phyloP scores from a whole-genome alignment of 2,797 vertebrate species.

The Coregonus sp. region DNA sequence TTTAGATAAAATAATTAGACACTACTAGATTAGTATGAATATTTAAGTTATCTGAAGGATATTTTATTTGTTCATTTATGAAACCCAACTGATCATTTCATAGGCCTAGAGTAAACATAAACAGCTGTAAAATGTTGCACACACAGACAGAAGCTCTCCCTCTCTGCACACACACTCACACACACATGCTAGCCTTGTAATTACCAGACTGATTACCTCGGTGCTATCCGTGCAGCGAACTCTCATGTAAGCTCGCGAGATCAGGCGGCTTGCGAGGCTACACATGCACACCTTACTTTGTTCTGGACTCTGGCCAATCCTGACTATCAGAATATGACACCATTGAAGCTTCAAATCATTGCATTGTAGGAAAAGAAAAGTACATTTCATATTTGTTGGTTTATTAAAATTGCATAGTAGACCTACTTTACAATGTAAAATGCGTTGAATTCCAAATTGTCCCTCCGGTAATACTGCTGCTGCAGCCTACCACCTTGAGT shows the following conservation, averaged over 20 bases:
- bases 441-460: too few relatives aligned
- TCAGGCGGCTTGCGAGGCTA: neutral
- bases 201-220: too few relatives aligned
- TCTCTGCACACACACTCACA: too few relatives aligned
- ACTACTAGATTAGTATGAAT: neutral
- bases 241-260: too few relatives aligned
- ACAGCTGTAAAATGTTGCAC: neutral
- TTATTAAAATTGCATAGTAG: neutral
- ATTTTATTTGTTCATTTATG: neutral
- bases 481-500: neutral
- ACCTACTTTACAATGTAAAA: too few relatives aligned
- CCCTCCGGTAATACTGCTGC: too few relatives aligned
- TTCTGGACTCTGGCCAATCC: neutral
- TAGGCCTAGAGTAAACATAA: neutral
- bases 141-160: neutral
- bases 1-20: neutral
- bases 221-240: too few relatives aligned
- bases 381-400: neutral
- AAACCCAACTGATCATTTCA: neutral
- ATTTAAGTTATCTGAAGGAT: neutral
- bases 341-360: neutral
- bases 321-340: neutral
- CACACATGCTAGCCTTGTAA: too few relatives aligned
- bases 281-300: neutral
- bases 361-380: neutral